These are phyloP conservation scores for Rhinichthys osculus DNA, from an alignment of 2,797 vertebrate species.

Conservation along the genomic window DNA sequence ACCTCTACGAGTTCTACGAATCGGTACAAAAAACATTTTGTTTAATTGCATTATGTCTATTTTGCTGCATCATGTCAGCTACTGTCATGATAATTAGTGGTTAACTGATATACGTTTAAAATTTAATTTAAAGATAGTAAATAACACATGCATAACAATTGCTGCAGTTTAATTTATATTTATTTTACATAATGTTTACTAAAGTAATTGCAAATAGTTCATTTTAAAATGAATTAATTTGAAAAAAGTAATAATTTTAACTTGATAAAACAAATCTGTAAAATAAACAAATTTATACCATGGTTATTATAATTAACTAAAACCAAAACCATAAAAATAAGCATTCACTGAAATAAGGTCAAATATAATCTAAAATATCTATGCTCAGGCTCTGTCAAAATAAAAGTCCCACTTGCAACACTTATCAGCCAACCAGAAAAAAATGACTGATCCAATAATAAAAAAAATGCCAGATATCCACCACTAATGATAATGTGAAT, in stretches of 20 bases:
- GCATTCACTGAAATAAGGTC: not conserved
- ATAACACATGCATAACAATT: not conserved
- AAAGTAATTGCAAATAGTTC: not conserved
- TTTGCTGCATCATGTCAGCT: not conserved
- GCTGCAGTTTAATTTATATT: too few species aligned
- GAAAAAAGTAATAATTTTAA: not conserved
- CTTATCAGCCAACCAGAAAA: not conserved
- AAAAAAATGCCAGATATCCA: not conserved
- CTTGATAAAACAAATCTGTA: not conserved
- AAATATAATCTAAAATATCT: too few species aligned
- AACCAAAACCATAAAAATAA: not conserved
- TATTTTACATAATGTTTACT: not conserved
- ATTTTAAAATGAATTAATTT: not conserved
- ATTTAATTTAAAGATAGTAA: not conserved
- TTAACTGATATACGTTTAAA: not conserved
- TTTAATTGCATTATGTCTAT: not conserved
- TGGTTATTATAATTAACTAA: not conserved
- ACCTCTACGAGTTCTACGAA: slow-evolving; percentile 83
- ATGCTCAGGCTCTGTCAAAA: not conserved
- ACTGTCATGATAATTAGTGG: not conserved
- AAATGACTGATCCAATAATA: not conserved
- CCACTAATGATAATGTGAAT: not conserved
- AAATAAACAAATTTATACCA: not conserved
- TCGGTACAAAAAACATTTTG: slow-evolving; percentile 71
- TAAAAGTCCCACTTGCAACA: not conserved